Evolutionary conservation across 37 sponge, comb jelly and placozoan genomes (phyloP).

Genomic region (Theonella swinhoei): DNA sequence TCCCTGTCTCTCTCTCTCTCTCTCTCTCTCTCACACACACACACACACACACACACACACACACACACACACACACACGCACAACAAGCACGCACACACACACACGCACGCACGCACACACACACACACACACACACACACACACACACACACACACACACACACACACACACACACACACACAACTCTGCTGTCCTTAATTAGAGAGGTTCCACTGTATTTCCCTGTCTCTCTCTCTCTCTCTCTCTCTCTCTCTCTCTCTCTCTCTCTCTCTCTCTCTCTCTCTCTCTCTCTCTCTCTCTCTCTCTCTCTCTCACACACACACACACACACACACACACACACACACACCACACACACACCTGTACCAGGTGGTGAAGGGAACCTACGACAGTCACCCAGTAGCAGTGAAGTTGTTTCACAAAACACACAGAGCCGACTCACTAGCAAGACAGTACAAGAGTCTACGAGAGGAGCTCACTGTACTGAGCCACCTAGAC

Average conservation of each 20-base stretch:
- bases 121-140: too few species aligned
- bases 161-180: too few species aligned
- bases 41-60: too few species aligned
- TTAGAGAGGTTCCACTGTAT: too few species aligned
- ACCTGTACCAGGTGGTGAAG: conserved; percentile 52
- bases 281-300: neutral
- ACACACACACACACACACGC: too few species aligned
- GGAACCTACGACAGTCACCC: conserved; percentile 33
- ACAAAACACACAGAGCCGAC: neutral
- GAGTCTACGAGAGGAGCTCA: conserved; percentile 56
- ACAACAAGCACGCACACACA: too few species aligned
- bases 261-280: neutral
- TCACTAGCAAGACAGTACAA: conserved; percentile 28
- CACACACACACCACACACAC: too few species aligned
- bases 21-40: too few species aligned
- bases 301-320: neutral
- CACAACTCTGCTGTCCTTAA: neutral
- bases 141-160: too few species aligned
- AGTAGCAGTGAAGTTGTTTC: conserved; percentile 72
- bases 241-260: neutral
- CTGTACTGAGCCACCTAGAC: conserved; percentile 48
- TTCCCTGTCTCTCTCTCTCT: neutral
- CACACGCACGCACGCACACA: too few species aligned
- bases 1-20: too few species aligned
- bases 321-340: too few species aligned